These are phyloP conservation scores for Leptodactylus fuscus DNA, from an alignment of 2,113 vertebrate species.

Conservation along the genomic window DNA sequence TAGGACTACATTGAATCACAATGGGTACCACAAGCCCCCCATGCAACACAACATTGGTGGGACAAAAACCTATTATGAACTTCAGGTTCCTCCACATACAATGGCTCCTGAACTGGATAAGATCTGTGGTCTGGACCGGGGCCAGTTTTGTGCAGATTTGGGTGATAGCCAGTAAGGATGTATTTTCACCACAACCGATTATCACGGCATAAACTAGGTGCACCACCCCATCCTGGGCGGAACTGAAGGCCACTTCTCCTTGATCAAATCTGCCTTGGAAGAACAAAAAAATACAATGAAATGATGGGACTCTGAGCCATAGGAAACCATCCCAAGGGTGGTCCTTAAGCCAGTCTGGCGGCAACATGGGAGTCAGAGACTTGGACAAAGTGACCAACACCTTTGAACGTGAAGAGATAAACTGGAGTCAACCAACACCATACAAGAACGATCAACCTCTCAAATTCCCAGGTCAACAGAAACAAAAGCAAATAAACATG, in stretches of 20 bases:
- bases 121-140: slow-evolving; percentile 41
- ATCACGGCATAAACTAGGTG: slow-evolving; percentile 22
- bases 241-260: slow-evolving; percentile 28
- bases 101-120: slow-evolving; percentile 29
- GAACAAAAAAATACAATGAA: slow-evolving; percentile 31
- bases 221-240: slow-evolving; percentile 56
- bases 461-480: not conserved
- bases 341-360: not conserved
- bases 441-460: not conserved
- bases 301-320: not conserved
- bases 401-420: not conserved
- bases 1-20: not conserved
- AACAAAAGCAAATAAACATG: slow-evolving; percentile 22
- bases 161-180: slow-evolving; percentile 52
- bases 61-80: slow-evolving; percentile 2
- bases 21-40: not conserved
- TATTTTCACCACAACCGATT: slow-evolving; percentile 27
- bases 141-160: slow-evolving; percentile 46
- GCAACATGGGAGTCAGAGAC: slow-evolving; percentile 5
- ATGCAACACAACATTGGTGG: not conserved
- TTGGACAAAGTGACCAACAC: not conserved
- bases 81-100: slow-evolving; percentile 22
- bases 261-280: slow-evolving; percentile 37
- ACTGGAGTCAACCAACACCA: not conserved
- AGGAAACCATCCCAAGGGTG: slow-evolving; percentile 12